Evolutionary conservation across 2,888 invertebrate genomes (phyloP).

Genomic region (Aphelenchoides bicaudatus): DNA sequence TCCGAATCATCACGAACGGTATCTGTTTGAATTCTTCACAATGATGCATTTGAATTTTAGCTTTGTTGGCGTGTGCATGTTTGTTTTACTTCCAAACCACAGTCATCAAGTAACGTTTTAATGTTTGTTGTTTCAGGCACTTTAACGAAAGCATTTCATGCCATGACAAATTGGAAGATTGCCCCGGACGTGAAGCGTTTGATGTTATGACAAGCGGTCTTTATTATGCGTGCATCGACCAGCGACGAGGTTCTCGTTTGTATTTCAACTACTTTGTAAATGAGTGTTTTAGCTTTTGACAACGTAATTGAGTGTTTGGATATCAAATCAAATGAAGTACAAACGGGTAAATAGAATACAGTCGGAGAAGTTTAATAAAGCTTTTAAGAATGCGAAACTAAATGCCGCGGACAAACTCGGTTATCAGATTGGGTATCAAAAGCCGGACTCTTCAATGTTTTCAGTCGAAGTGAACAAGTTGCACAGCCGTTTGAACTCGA

Average conservation of each 20-base stretch:
- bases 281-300: slow-evolving; percentile 14
- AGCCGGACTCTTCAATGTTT: slow-evolving; percentile 13
- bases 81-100: neutral
- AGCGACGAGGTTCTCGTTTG: slow-evolving; percentile 8
- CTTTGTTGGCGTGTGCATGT: slow-evolving; percentile 21
- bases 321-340: slow-evolving; percentile 8
- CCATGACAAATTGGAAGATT: slow-evolving; percentile 6
- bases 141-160: slow-evolving; percentile 16
- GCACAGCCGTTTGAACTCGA: no score
- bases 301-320: slow-evolving; percentile 15
- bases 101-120: neutral
- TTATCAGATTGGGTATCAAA: slow-evolving; percentile 17
- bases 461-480: neutral
- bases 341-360: slow-evolving; percentile 13
- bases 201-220: slow-evolving; percentile 18
- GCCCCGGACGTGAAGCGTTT: slow-evolving; percentile 12
- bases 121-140: slow-evolving; percentile 15
- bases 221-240: slow-evolving; percentile 19
- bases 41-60: no score
- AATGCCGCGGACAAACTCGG: slow-evolving; percentile 8
- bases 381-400: slow-evolving; percentile 20
- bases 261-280: neutral
- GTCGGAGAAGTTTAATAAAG: neutral
- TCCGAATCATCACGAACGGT: slow-evolving; percentile 19
- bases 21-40: no score